These are phyloP conservation scores for Plecturocebus donacophilus DNA, from an alignment of 2,113 vertebrate genomes.

Conservation along the genomic window DNA sequence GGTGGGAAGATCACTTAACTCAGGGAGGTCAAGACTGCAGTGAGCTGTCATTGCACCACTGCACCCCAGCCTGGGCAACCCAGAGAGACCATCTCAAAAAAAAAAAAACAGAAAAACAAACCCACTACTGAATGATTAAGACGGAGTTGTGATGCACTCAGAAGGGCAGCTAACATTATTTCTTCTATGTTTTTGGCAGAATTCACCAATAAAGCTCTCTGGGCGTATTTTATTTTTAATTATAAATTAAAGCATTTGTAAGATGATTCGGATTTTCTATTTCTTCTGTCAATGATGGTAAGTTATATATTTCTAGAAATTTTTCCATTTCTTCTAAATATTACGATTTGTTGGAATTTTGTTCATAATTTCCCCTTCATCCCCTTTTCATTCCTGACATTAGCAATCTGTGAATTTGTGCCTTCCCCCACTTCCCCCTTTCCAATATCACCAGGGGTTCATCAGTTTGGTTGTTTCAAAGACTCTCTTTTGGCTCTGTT, in stretches of 20 bases:
- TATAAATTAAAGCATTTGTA: background rate
- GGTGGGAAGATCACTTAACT: too few relatives aligned
- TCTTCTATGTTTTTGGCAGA: background rate
- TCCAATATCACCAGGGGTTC: accelerated
- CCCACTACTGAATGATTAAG: background rate
- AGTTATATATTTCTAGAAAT: background rate
- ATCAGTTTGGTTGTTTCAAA: background rate
- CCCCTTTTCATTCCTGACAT: background rate
- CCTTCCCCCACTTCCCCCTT: background rate
- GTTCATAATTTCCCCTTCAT: background rate
- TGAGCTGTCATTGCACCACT: too few relatives aligned
- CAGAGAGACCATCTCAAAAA: too few relatives aligned
- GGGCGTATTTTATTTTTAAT: background rate
- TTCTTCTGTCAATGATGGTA: background rate
- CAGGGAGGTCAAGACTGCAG: too few relatives aligned
- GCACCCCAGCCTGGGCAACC: too few relatives aligned
- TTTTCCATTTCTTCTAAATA: background rate
- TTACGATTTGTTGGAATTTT: background rate
- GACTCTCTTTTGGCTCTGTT: background rate
- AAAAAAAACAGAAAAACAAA: too few relatives aligned
- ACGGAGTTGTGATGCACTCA: accelerated
- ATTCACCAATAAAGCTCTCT: background rate
- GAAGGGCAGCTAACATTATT: background rate
- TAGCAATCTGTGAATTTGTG: background rate
- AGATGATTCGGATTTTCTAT: background rate